Evolutionary conservation across 2,888 invertebrate species (phyloP), one percentile per base, ranked within the genome.

Genomic region (Parnassius glacialis): DNA sequence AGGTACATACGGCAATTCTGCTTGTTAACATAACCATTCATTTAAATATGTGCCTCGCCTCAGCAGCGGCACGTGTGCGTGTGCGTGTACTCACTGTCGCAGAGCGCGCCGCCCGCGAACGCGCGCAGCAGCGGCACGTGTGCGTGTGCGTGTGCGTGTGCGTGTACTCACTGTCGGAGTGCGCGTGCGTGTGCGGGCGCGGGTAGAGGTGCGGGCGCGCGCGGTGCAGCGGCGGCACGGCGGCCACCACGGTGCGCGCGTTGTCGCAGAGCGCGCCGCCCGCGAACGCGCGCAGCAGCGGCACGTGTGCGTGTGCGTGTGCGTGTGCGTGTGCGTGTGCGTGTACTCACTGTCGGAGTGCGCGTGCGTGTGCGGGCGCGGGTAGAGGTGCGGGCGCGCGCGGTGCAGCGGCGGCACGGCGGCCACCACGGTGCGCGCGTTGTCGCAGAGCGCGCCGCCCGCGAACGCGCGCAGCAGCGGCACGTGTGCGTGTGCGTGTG

Each of bases 61-160:
- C 16, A 16, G 16, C 16, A 16, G 16, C 16, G 16, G 16, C 16
- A 16, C 5, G 25, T 25, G 25, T 2, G 25, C 5, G 25, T 25
- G 25, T 25, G 25, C 5, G 25, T 2, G 25, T 25, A 5, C 25
- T 25, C 25, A 5, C 5, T 2, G 25, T 25, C 3, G 2, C 3
- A 3, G 67, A 62, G 76, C 70, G 63, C 73, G 25, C 5, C 5
- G 25, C 16, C 16, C 16, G 16, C 16, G 16, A 16, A 16, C 16
- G 16, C 16, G 16, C 16, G 16, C 16, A 16, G 16, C 16, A 16
- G 16, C 16, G 16, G 16, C 16, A 16, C 5, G 25, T 25, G 16
- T 16, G 16, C 16, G 16, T 16, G 16, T 16, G 25, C 16, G 16
- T 16, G 16, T 16, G 25, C 5, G 25, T 25, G 25, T 57, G 68